A percentile compares a stretch with the other conserved stretches of the same genome.
Evolutionary conservation across 2,797 vertebrate genomes (phyloP).

Genomic region (Helarctos malayanus): DNA sequence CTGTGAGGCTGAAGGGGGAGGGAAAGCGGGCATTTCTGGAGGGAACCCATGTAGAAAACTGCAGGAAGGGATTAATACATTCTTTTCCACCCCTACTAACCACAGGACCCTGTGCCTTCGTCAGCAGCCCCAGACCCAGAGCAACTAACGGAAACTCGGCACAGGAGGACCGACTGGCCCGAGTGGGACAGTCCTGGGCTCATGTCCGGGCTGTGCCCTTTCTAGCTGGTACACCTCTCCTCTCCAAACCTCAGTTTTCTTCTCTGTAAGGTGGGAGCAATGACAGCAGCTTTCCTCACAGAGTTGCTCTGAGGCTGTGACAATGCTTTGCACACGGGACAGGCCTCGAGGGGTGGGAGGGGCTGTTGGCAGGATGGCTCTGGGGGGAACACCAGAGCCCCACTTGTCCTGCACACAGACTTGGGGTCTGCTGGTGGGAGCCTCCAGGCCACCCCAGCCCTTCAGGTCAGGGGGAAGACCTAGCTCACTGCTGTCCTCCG

Average conservation of each 20-base stretch:
- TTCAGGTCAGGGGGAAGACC: not conserved
- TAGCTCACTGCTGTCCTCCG: not conserved
- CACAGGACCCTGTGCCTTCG: not conserved
- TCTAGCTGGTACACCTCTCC: not conserved
- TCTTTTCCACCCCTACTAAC: not conserved
- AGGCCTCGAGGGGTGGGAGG: fast-evolving
- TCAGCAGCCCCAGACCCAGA: not conserved
- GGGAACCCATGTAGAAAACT: not conserved
- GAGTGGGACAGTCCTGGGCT: not conserved
- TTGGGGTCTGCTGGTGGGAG: not conserved
- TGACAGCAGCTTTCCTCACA: not conserved
- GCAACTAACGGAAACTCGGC: not conserved
- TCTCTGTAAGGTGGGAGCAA: not conserved
- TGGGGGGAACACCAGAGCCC: not conserved
- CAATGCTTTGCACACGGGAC: not conserved
- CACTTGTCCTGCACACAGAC: not conserved
- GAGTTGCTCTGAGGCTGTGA: not conserved
- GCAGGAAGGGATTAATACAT: not conserved
- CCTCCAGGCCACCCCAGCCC: not conserved
- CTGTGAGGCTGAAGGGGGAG: not conserved
- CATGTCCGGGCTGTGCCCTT: not conserved
- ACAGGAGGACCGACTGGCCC: not conserved
- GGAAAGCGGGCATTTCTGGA: not conserved
- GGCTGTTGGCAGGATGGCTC: not conserved
- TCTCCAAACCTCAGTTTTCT: not conserved